A percentile compares a stretch with the other conserved stretches of the same genome.
phyloP scores from a whole-genome alignment of 2,888 invertebrate genomes.

The Lithosia quadra region DNA sequence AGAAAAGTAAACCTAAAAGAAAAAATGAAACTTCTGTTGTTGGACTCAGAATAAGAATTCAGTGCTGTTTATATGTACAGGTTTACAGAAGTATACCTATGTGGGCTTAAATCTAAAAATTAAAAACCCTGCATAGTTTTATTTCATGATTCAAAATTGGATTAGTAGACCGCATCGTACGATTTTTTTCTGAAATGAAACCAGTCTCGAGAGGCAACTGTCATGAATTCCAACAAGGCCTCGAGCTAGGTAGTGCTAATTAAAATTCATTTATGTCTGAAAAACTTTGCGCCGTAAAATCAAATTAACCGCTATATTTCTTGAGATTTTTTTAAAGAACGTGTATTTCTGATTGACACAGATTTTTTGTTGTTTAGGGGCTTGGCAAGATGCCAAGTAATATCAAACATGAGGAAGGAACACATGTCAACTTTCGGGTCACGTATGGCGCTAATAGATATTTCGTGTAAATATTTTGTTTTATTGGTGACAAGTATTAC shows the following conservation, averaged over 20 bases:
- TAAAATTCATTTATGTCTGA: neutral
- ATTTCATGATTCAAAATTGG: neutral
- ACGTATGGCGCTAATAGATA: conserved; percentile 23
- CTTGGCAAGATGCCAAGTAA: conserved; percentile 44
- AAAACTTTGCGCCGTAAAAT: neutral
- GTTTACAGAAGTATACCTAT: neutral
- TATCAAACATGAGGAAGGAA: conserved; percentile 44
- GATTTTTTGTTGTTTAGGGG: conserved; percentile 23
- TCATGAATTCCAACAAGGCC: neutral
- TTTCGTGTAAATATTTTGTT: conserved; percentile 10
- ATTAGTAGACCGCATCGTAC: neutral
- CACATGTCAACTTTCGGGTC: conserved; percentile 37
- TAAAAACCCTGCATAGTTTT: no score
- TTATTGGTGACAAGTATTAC: neutral
- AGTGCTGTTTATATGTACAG: neutral
- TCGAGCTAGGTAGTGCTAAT: neutral
- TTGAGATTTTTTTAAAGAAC: conserved; percentile 4
- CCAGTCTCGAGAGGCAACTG: neutral
- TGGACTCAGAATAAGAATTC: neutral
- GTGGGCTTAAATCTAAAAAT: neutral
- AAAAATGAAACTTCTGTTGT: no score
- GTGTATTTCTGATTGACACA: conserved; percentile 28
- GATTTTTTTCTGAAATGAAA: neutral
- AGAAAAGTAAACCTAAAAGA: no score
- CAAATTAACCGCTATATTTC: neutral